Evolutionary conservation across 2,888 invertebrate genomes (phyloP), one percentile per base, ranked within the genome.

Genomic region (Acronicta leporina): DNA sequence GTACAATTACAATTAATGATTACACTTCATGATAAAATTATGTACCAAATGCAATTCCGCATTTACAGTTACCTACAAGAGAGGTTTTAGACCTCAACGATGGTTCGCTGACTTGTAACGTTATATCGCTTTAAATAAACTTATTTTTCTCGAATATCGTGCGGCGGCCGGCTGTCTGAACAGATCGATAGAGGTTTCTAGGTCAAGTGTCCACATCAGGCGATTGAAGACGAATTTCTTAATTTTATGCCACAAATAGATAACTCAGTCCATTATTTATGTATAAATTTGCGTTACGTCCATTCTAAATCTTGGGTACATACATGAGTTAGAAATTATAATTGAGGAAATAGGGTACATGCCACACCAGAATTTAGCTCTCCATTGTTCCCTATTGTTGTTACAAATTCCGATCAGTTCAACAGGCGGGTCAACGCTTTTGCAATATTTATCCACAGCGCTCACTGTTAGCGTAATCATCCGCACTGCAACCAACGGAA

Each of bases 381-480:
- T 73, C 82, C 77, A 87, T 88, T 90, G 87, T 88, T 84, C 73
- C 80, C 69, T 74, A 62, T 63, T 77, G 78, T 87, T 85, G 81
- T 81, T 82, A 81, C 79, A 80, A 66, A 78, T 80, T 79, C 49
- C 72, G 72, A 69, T 64, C 72, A 68, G 79, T 80, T 79, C 78
- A 72, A 51, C 49, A 67, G 73, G 63, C 77, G 62, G 75, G 79
- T 80, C 78, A 81, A 74, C 63, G 81, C 64, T 85, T 82, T 84
- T 77, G 83, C 80, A 85, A 86, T 90, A 86, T 89, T 88, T 86
- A 87, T 80, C 78, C 80, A 84, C 80, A 81, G 72, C 75, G 68
- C 63, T 60, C 63, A 71, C 74, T 68, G 68, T 78, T 85, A 86
- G 71, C 79, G 83, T 88, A 88, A 90, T 88, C 88, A 87, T 86